Evolutionary conservation across 2,113 vertebrate genomes (phyloP), one percentile per base, ranked within the genome.

Genomic region (Cyanoramphus novaezelandiae): DNA sequence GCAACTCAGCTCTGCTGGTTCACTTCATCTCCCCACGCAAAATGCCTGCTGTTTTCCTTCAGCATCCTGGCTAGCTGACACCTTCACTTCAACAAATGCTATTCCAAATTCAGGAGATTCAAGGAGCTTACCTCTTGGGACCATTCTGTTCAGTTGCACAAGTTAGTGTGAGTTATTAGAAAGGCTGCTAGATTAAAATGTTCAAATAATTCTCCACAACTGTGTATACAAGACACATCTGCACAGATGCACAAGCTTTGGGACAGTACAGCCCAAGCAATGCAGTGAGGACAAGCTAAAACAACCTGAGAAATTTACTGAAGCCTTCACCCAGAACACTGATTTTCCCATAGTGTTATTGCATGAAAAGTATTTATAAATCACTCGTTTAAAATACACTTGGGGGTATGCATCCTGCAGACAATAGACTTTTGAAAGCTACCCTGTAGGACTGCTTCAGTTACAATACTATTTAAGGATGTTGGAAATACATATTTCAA

Each of bases 171-270:
- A 95, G 23, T 53, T 63, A 55, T 20, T 35, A 53, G 44, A 59
- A 88, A 93, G 39, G 49, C 19, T 60, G 28, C 41, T 18, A 44
- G 44, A 83, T 70, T 59, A 53, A 86, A 86, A 86, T 11, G 23
- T 50, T 60, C 44, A 68, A 50, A 46, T 43, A 13, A 15, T 53
- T 86, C 23, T 47, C 67, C 39, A 43, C 46, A 70, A 10, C 37
- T 59, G 69, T 0, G 0, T 27, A 37, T 9, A 39, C 8, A 25
- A 4, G 2, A 47, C 23, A 57, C 52, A 37, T 4, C 33, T 53
- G 49, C 47, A 57, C 9, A 57, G 44, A 72, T 9, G 19, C n/a
- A 55, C 28, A 46, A 90, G 44, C n/a, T 82, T 62, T 47, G 19
- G 44, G 39, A 57, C 0, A 1, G 31, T 14, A 28, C 2, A 3